Evolutionary conservation across 2,888 invertebrate genomes (phyloP), one percentile per base, ranked within the genome.

Genomic region (Dicroscelio sp.): DNA sequence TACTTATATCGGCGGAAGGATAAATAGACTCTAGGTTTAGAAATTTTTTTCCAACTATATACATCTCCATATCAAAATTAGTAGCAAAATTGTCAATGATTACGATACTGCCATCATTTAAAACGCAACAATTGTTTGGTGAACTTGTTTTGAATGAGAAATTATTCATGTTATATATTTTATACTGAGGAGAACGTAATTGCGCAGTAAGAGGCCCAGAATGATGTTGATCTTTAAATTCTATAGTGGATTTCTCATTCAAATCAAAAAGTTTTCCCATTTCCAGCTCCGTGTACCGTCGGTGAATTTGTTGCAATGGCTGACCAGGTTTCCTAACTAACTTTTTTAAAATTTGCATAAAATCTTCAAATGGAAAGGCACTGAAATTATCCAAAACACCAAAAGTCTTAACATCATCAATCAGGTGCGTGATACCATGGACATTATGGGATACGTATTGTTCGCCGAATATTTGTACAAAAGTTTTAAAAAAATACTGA

Each of bases 281-380:
- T 73, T 73, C 73, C 10, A 38, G 23, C 69, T 87, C 87, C 1
- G 31, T 12, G 12, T 82, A 30, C 4, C 82, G 31, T 12, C 82
- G 2, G 17, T 80, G 82, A 12, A 86, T 48, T 55, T 86, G 86
- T 55, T 76, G 73, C 0, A 86, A 33, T 20, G 48, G 63, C 35
- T 73, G 31, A 17, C 35, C 63, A 1, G 71, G 71, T 48, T 80
- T 86, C 30, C 80, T 1, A 27, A 86, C 14, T 14, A 73, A 60
- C 63, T 43, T 35, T 76, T 69, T 83, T 25, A 83, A 86, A 30
- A 0, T 4, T 23, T 80, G 78, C 73, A 91, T 89, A 31, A 79
- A 82, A 38, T 91, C 86, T 76, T 91, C 86, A 60, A 71, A 91
- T 0, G 78, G 75, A 86, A 88, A 88, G 0, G 86, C 85, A n/a